Conservation (phyloP, 1,140 invertebrate species). For the Sycophila sp. region DNA sequence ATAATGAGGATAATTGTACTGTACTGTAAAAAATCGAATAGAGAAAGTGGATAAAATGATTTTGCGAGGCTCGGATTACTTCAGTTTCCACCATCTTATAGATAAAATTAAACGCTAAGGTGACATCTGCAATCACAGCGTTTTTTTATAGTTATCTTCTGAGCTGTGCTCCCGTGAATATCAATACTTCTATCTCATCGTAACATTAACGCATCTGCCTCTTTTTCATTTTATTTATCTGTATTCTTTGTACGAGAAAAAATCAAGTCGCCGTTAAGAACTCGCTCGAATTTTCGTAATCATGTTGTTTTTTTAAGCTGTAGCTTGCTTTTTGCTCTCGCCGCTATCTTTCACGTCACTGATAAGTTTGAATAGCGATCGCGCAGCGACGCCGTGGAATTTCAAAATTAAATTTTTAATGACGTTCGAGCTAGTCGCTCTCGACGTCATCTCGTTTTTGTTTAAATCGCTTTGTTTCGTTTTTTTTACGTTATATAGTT, state of each 20-base stretch:
- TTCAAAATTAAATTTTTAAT: slow-evolving; percentile 11
- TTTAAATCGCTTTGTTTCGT: no score
- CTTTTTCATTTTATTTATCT: background rate
- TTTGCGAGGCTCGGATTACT: slow-evolving; percentile 6
- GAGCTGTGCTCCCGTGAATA: no score
- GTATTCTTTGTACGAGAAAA: background rate
- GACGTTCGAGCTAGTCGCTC: background rate
- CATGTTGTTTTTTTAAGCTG: no score
- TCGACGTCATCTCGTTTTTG: background rate
- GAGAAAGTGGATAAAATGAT: background rate
- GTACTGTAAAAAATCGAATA: no score
- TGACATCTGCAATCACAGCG: background rate
- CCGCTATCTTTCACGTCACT: slow-evolving; percentile 9
- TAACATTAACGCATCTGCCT: background rate
- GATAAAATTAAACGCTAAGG: background rate
- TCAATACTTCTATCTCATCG: background rate
- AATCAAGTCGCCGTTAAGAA: background rate
- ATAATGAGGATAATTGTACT: no score
- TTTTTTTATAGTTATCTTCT: no score
- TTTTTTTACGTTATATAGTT: no score
- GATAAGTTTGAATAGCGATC: background rate
- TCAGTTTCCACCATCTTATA: background rate
- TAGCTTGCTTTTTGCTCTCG: no score
- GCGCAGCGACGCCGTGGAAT: background rate
- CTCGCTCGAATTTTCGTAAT: background rate